Conservation (phyloP, 2,797 vertebrate genomes). For the Coluber constrictor region DNA sequence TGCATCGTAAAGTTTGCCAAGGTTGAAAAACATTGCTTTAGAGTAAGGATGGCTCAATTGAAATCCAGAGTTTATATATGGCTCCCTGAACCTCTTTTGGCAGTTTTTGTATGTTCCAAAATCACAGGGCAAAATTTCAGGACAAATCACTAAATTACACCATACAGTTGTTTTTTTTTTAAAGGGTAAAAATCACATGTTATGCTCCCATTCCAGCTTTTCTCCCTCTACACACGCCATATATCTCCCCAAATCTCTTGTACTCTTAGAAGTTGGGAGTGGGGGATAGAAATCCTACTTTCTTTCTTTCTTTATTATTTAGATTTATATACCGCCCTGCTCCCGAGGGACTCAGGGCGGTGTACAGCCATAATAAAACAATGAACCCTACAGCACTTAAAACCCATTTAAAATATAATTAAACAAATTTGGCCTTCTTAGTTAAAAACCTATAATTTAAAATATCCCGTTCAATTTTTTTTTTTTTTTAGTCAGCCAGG, state of each 20-base stretch:
- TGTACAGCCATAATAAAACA: too few species aligned
- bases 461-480: too few species aligned
- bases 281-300: background rate
- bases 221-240: background rate
- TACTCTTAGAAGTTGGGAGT: background rate
- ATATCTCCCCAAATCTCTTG: background rate
- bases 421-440: too few species aligned
- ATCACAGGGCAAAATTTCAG: background rate
- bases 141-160: background rate
- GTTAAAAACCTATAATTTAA: too few species aligned
- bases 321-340: too few species aligned
- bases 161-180: background rate
- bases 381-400: too few species aligned
- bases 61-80: background rate
- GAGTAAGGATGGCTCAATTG: background rate
- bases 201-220: background rate
- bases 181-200: background rate
- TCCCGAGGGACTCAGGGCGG: too few species aligned
- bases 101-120: background rate
- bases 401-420: too few species aligned
- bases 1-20: background rate
- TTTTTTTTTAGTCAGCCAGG: too few species aligned
- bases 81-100: background rate
- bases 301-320: too few species aligned
- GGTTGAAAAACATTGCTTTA: background rate